A percentile compares a stretch with the other conserved stretches of the same genome.
Conservation (phyloP, 2,888 invertebrate genomes). For the Lasioglossum malachurum region DNA sequence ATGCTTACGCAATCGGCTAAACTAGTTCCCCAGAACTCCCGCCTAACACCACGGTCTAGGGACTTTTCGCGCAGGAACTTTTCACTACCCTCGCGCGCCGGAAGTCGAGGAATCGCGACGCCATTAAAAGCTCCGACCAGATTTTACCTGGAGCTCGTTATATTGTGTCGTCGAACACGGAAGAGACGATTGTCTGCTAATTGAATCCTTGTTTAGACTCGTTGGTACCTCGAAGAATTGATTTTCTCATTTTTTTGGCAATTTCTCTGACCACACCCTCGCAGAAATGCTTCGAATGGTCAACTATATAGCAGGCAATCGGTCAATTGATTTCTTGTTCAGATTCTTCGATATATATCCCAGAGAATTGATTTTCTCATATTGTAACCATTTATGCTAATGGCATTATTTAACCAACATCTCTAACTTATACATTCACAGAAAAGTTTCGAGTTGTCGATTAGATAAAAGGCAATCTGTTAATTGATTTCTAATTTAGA, state of each 20-base stretch:
- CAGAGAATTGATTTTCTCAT: neutral
- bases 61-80: neutral
- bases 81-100: neutral
- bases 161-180: neutral
- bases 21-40: conserved; percentile 60
- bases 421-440: neutral
- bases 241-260: neutral
- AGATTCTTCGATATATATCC: neutral
- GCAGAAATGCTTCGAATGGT: neutral
- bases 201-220: neutral
- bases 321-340: neutral
- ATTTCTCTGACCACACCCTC: neutral
- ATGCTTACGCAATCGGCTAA: conserved; percentile 71
- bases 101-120: neutral
- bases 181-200: neutral
- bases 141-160: neutral
- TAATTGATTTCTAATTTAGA: neutral
- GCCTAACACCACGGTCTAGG: neutral
- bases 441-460: neutral
- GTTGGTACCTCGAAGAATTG: neutral
- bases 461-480: neutral
- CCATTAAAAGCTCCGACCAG: neutral
- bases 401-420: neutral
- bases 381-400: neutral
- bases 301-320: neutral